Percentiles rank a stretch among this genome's conserved stretches.
phyloP scores from a whole-genome alignment of 1,140 invertebrate genomes.

The Drosophila serrata region DNA sequence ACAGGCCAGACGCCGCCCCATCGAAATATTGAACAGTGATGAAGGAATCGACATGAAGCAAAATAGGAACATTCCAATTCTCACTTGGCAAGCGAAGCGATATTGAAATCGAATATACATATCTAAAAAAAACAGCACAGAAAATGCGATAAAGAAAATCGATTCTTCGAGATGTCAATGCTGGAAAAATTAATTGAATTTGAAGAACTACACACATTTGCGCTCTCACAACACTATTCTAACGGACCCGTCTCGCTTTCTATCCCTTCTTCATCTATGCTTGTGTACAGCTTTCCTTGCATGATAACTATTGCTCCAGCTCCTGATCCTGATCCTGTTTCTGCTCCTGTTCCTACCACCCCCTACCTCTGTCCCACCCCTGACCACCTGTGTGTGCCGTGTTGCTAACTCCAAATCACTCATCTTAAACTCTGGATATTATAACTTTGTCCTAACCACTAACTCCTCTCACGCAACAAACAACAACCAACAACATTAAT shows the following conservation, averaged over 20 bases:
- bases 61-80: slow-evolving; percentile 85
- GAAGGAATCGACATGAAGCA: slow-evolving; percentile 85
- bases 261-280: slow-evolving; percentile 26
- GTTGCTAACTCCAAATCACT: slow-evolving; percentile 33
- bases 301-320: slow-evolving; percentile 12
- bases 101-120: slow-evolving; percentile 8
- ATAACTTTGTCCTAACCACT: slow-evolving; percentile 42
- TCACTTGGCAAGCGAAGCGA: slow-evolving; percentile 51
- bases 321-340: slow-evolving; percentile 3
- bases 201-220: slow-evolving; percentile 9
- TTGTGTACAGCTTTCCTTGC: slow-evolving; percentile 29
- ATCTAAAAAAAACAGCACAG: slow-evolving; percentile 1
- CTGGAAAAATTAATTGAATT: slow-evolving; percentile 22
- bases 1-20: slow-evolving; percentile 84
- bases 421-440: slow-evolving; percentile 25
- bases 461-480: slow-evolving; percentile 19
- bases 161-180: slow-evolving; percentile 37
- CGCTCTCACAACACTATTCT: slow-evolving; percentile 30
- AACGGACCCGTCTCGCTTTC: slow-evolving; percentile 15
- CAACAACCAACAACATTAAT: slow-evolving; percentile 8
- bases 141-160: slow-evolving; percentile 28
- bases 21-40: slow-evolving; percentile 70
- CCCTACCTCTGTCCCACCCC: neutral
- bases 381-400: slow-evolving; percentile 22
- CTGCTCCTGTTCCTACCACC: slow-evolving; percentile 2